A percentile compares a stretch with the other conserved stretches of the same genome.
These are phyloP conservation scores for Pocillopora damicornis DNA, from an alignment of 64 coral and sea anemone genomes.

Conservation along the genomic window DNA sequence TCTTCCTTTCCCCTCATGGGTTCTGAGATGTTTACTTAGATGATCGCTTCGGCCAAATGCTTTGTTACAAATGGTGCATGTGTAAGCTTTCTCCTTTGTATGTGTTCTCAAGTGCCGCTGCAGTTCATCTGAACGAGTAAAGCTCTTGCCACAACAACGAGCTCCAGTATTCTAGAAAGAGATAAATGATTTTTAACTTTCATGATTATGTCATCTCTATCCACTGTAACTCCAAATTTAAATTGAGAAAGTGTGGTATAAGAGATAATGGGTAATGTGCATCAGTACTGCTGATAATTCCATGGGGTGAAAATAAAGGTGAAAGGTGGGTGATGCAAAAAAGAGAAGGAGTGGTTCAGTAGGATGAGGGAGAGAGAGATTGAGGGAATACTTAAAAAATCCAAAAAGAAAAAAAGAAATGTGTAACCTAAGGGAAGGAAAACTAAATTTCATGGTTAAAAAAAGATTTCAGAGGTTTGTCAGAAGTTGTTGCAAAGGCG, in stretches of 20 bases:
- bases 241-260: too few species aligned
- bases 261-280: not conserved
- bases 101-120: slow-evolving; percentile 84
- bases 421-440: too few species aligned
- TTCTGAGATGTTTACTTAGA: slow-evolving; percentile 80
- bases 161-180: slow-evolving; percentile 22
- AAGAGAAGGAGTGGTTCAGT: not conserved
- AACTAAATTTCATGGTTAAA: too few species aligned
- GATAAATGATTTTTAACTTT: not conserved
- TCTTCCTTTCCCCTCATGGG: slow-evolving; percentile 34
- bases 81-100: slow-evolving; percentile 77
- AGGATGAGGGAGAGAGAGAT: not conserved
- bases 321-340: not conserved
- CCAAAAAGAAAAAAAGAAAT: not conserved
- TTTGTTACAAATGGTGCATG: slow-evolving; percentile 68
- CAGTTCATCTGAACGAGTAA: slow-evolving; percentile 85
- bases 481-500: too few species aligned
- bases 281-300: not conserved
- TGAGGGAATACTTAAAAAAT: not conserved
- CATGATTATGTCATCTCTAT: too few species aligned
- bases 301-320: not conserved
- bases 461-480: too few species aligned
- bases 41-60: slow-evolving; percentile 91
- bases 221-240: too few species aligned
- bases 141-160: slow-evolving; percentile 72